phyloP scores from a whole-genome alignment of 2,113 vertebrate genomes.

The Tachysurus fulvidraco region DNA sequence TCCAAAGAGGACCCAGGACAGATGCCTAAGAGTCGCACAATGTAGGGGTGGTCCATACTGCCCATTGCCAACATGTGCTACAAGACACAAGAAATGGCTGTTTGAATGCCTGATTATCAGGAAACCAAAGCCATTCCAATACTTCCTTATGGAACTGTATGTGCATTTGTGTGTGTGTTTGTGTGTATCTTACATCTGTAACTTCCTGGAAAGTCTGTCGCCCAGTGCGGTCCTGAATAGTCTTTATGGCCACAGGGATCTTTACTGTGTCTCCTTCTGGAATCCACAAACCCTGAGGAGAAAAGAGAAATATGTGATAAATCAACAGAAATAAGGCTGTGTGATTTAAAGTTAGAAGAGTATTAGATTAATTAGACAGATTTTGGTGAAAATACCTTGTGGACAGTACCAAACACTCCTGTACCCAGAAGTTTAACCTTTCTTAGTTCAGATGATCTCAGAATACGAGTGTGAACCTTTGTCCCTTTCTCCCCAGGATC shows the following conservation, averaged over 20 bases:
- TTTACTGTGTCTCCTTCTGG: constrained; percentile 91
- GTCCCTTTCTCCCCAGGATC: constrained; percentile 85
- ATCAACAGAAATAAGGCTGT: background rate
- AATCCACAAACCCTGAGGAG: constrained; percentile 85
- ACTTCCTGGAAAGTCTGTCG: constrained; percentile 80
- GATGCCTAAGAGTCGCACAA: constrained; percentile 85
- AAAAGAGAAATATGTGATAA: constrained; percentile 28
- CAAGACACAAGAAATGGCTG: background rate
- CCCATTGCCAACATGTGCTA: constrained; percentile 89
- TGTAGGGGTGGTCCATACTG: constrained; percentile 85
- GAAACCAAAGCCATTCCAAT: background rate
- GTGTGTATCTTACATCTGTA: constrained; percentile 79
- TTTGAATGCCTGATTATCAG: background rate
- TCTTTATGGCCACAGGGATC: constrained; percentile 92
- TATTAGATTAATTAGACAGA: background rate
- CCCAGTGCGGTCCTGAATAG: constrained; percentile 81
- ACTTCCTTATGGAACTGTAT: background rate
- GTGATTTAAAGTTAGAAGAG: background rate
- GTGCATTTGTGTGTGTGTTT: background rate
- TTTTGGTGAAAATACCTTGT: constrained; percentile 77
- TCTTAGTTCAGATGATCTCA: constrained; percentile 84
- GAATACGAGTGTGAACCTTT: constrained; percentile 81
- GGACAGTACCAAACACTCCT: constrained; percentile 86
- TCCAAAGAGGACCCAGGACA: constrained; percentile 85
- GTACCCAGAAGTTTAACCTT: constrained; percentile 86